Evolutionary conservation across 2,797 vertebrate genomes (phyloP), one percentile per base, ranked within the genome.

Genomic region (Myiothlypis chrysogaster): DNA sequence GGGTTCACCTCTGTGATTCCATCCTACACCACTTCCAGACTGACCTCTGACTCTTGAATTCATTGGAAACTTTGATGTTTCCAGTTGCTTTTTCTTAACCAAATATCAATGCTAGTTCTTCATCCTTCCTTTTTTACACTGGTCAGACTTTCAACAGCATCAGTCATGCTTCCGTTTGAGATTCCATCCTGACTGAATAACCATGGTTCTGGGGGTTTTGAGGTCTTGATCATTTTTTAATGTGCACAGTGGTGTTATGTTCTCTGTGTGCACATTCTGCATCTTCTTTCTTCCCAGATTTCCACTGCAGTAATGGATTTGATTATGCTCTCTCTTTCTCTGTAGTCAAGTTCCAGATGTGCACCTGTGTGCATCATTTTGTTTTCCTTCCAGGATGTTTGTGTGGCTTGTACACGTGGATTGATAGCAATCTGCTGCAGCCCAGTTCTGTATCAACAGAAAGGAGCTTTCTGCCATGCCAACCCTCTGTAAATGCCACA

Each of bases 241-340:
- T 6, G 35, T 37, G 16, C 20, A 3, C 41, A 11, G 0, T n/a
- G 7, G 2, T 25, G 21, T 60, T 30, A 3, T 2, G 4, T 66
- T 35, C 35, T 56, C 28, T 53, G 32, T 24, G 2, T 20, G 49
- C 53, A 24, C 13, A 0, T 59, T 53, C 12, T 52, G 30, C 28
- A 9, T 77, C 34, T 80, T 55, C 32, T 8, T 1, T 50, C 34
- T 73, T 66, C 19, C 52, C 52, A 56, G 44, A 9, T 77, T 66
- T 70, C 41, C 22, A 19, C 10, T 37, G 22, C 9, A 55, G 8
- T 17, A 25, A 7, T 1, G 1, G 4, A 22, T 63, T 61, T 57
- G 47, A 32, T 23, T 25, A 3, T n/a, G 64, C 14, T 23, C 52
- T 46, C 52, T 46, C 22, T 43, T 3, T 52, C 21, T 53, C 4